Base-by-base conservation (phyloP, 2,113 vertebrate genomes). In the Rhinolophus sinicus region DNA sequence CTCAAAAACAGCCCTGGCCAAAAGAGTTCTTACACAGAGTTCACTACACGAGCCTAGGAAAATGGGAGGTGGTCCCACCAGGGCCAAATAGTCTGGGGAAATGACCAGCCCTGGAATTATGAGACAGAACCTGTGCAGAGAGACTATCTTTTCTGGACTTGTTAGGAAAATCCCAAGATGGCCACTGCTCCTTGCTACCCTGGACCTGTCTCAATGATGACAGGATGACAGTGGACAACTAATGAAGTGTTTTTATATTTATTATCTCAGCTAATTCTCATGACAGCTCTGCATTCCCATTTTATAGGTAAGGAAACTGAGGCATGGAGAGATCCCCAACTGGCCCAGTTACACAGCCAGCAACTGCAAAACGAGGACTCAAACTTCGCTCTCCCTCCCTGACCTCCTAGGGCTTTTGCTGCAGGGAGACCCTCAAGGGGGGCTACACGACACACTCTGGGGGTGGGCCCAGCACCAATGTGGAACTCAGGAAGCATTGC, bases 261-360 rank as follows among this genome's bases (percentile, higher is more conserved):
- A n/a, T 40, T 81, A 52, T 58, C 67, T 40, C 62, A 69, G 60
- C 28, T 22, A 52, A 60, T 72, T 87, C 62, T 82, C 40, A 21
- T 6, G 40, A 21, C 30, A 54, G 75, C n/a, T 21, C 60, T 38
- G 3, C 2, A 77, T 2, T 14, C 35, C 14, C 76, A 82, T 64
- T 90, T 96, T 84, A 69, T 82, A 95, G 75, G 69, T 58, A 38
- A 73, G 54, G 40, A 76, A 75, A 83, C 15, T 11, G 22, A 89
- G 30, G 40, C 50, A 62, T 40, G 5, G 62, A 70, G 64, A 77
- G 58, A 65, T 89, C 73, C 40, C 35, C 75, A 33, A 33, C 1
- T 0, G 40, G 82, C 50, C 64, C 35, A n/a, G 30, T 26, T 47
- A 81, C 28, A 38, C 0, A 22, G 40, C 33, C 38, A 58, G 80